Conservation (phyloP, 1,140 invertebrate species). For the Helicoverpa zea region DNA sequence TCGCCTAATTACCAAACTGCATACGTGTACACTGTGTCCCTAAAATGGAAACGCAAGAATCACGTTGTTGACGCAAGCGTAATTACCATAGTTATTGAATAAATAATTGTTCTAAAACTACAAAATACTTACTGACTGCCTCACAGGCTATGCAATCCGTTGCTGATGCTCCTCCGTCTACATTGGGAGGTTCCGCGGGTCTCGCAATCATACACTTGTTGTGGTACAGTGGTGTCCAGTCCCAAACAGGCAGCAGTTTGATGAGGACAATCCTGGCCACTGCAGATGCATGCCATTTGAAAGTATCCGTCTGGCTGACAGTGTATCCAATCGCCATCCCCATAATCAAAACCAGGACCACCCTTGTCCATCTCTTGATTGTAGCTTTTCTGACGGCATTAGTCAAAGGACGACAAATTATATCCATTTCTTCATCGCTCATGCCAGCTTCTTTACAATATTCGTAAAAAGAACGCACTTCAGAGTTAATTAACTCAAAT, state of each 20-base stretch:
- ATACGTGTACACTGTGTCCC: background rate
- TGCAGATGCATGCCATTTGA: conserved; percentile 88
- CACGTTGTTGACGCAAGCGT: conserved; percentile 7
- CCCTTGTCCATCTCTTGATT: conserved; percentile 85
- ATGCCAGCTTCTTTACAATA: conserved; percentile 91
- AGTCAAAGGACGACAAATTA: conserved; percentile 89
- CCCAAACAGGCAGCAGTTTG: conserved; percentile 91
- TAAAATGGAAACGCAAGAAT: background rate
- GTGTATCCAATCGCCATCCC: conserved; percentile 80
- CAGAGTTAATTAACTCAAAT: conserved; percentile 86
- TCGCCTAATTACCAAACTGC: background rate
- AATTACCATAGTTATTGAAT: background rate
- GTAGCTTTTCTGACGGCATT: conserved; percentile 88
- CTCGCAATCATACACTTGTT: conserved; percentile 91
- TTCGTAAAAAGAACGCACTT: conserved; percentile 88
- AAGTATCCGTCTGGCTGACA: conserved; percentile 84
- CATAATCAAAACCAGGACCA: conserved; percentile 75
- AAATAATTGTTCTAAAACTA: background rate
- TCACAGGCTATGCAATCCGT: conserved; percentile 83
- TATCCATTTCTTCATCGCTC: conserved; percentile 89
- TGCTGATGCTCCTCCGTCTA: conserved; percentile 67
- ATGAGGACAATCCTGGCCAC: conserved; percentile 89
- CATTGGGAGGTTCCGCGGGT: conserved; percentile 75
- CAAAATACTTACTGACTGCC: conserved; percentile 79
- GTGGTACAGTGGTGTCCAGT: conserved; percentile 93